Base-by-base conservation (phyloP, 2,888 invertebrate species). In the Archips xylosteana region DNA sequence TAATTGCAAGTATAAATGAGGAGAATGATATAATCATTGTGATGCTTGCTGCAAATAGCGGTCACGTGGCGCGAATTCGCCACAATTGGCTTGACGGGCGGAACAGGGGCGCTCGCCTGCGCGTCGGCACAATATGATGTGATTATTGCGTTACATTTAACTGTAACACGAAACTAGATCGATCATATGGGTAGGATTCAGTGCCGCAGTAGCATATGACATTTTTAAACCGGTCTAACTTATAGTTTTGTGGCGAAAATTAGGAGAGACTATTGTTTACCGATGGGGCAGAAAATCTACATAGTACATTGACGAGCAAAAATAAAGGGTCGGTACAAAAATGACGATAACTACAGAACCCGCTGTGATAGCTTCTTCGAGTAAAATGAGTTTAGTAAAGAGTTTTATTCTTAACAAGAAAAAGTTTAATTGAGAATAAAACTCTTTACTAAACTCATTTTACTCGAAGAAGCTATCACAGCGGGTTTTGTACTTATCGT, bases 11-110 rank as follows among this genome's bases (percentile, higher is more conserved):
- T 85, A 87, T 91, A 92, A 92, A 92, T 91, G 91, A 90, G 85
- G 83, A 83, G 83, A 86, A 87, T 84, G 82, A 83, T 88, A 88
- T 88, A 84, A 87, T 85, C 79, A 85, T 87, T 88, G 87, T 87
- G 89, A 89, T 90, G 87, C 82, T 85, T 88, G 85, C 82, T 81
- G 82, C 89, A 90, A 92, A 93, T 92, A 91, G 89, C 84, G 92
- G 94, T 92, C 94, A 93, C 94, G 94, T 94, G 94, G 74, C 87
- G 80, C 76, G 80, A 86, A 90, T 92, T 91, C 89, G 90, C 89
- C 82, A 89, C 89, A 92, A 92, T 92, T 91, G 91, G 81, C 84
- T 83, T 81, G 85, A 85, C 86, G 84, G 80, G 84, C 83, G 79
- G 82, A 85, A 87, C 85, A 85, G 82, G 85, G 85, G 83, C 76